Percentiles rank a stretch among this genome's conserved stretches.
phyloP scores from a whole-genome alignment of 92 coral and sea anemone species.

The Umimayanthus chanpuru region DNA sequence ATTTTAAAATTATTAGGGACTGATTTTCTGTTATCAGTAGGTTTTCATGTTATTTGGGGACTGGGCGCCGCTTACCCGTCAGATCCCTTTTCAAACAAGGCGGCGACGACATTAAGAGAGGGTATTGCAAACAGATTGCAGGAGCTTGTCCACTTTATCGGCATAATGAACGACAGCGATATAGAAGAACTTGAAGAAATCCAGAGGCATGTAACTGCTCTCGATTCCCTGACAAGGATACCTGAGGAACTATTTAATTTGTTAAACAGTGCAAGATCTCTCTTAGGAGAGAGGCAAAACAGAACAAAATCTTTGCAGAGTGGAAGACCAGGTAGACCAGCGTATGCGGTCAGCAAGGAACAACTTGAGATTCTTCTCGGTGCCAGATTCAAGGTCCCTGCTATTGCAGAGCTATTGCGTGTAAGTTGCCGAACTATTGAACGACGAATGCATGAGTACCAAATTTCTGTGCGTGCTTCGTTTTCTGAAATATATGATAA shows the following conservation, averaged over 20 bases:
- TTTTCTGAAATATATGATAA: conserved; percentile 42
- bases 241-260: conserved; percentile 50
- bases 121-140: conserved; percentile 23
- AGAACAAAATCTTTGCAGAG: conserved; percentile 40
- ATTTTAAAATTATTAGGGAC: conserved; percentile 8
- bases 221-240: conserved; percentile 54
- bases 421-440: conserved; percentile 29
- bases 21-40: neutral
- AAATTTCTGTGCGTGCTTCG: conserved; percentile 26
- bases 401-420: conserved; percentile 24
- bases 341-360: conserved; percentile 49
- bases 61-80: neutral
- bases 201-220: conserved; percentile 34
- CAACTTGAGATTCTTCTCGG: conserved; percentile 49
- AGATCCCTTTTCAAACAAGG: conserved; percentile 14
- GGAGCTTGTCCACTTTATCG: conserved; percentile 34
- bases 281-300: conserved; percentile 16
- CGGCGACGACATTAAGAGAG: neutral
- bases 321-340: conserved; percentile 60
- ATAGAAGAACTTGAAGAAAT: conserved; percentile 56
- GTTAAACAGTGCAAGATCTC: conserved; percentile 47
- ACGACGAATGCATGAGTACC: conserved; percentile 41
- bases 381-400: conserved; percentile 43
- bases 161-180: conserved; percentile 12
- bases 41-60: conserved; percentile 7